Conservation (phyloP, 2,797 vertebrate genomes). For the Columba guinea region DNA sequence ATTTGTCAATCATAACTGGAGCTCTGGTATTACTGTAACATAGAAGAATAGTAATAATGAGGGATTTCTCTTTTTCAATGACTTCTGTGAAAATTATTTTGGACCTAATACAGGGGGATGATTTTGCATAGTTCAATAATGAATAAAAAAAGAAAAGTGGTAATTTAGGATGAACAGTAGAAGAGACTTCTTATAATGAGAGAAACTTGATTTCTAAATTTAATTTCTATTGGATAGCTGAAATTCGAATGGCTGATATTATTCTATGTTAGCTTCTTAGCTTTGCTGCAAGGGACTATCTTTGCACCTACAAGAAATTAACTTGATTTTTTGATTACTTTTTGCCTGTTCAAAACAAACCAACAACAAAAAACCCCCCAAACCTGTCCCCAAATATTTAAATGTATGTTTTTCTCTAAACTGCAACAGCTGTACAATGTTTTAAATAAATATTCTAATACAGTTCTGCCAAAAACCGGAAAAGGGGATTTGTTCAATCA, state of each 20-base stretch:
- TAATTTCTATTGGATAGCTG: not conserved
- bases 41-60: not conserved
- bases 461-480: not conserved
- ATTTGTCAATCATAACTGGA: not conserved
- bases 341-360: not conserved
- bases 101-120: not conserved
- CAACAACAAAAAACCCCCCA: not conserved
- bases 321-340: not conserved
- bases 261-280: not conserved
- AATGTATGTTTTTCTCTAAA: not conserved
- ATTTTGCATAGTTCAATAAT: not conserved
- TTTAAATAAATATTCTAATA: not conserved
- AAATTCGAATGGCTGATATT: not conserved
- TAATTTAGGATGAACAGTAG: not conserved
- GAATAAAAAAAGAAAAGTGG: not conserved
- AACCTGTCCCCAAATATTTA: not conserved
- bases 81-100: not conserved
- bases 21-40: not conserved
- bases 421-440: not conserved
- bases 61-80: not conserved
- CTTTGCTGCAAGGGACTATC: not conserved
- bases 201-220: not conserved
- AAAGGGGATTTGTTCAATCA: conserved; percentile 24
- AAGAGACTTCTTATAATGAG: not conserved
- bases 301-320: not conserved